Percentiles rank a stretch among this genome's conserved stretches.
phyloP scores from a whole-genome alignment of 2,888 invertebrate genomes.

The Drosophila recens region DNA sequence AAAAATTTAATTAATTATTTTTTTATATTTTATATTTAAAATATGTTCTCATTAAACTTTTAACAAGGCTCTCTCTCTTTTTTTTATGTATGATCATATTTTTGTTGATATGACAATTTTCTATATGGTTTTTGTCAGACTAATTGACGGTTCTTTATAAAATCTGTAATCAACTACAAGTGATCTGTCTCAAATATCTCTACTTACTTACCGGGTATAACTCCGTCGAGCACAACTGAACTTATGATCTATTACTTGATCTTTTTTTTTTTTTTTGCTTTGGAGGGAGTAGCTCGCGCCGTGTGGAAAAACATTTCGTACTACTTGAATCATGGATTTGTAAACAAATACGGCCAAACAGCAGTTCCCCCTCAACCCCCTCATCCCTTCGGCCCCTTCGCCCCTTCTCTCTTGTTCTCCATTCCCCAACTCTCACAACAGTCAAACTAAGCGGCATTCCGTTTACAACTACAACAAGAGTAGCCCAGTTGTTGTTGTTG shows the following conservation, averaged over 20 bases:
- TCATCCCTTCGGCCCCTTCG: neutral
- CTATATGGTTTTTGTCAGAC: neutral
- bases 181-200: neutral
- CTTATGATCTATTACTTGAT: constrained; percentile 12
- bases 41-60: too few relatives aligned
- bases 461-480: constrained; percentile 42
- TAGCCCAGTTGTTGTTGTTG: constrained; percentile 11
- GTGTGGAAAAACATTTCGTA: constrained; percentile 65
- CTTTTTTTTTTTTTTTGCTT: constrained; percentile 2
- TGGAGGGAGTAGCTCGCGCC: constrained; percentile 46
- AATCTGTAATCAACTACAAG: neutral
- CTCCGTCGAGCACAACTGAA: neutral
- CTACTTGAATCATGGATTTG: constrained; percentile 81
- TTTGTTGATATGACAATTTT: too few relatives aligned
- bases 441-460: constrained; percentile 36
- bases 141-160: neutral
- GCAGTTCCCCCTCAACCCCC: constrained; percentile 5
- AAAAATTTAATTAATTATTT: too few relatives aligned
- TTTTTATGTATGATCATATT: too few relatives aligned
- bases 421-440: neutral
- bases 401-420: neutral
- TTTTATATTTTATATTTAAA: too few relatives aligned
- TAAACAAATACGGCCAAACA: constrained; percentile 74
- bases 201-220: constrained; percentile 29
- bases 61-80: too few relatives aligned